These are phyloP conservation scores for Papilio elwesi DNA, from an alignment of 2,888 invertebrate species.

Conservation along the genomic window DNA sequence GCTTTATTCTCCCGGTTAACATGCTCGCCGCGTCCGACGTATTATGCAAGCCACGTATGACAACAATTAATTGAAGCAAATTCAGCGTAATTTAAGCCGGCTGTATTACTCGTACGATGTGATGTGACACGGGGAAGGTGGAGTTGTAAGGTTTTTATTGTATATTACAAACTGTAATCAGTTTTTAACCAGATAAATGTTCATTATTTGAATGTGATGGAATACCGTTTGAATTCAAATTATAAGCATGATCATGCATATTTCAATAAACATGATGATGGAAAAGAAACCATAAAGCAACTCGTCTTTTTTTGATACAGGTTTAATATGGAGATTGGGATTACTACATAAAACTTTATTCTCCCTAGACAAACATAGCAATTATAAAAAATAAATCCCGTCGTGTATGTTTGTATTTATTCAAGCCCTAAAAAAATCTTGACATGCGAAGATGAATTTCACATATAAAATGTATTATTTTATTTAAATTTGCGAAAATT, in stretches of 20 bases:
- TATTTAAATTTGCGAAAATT: too few relatives aligned
- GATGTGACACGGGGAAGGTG: slow-evolving; percentile 19
- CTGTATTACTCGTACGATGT: slow-evolving; percentile 26
- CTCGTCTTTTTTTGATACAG: too few relatives aligned
- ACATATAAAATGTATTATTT: too few relatives aligned
- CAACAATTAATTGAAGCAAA: slow-evolving; percentile 40
- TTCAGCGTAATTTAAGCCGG: slow-evolving; percentile 33
- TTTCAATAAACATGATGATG: not conserved
- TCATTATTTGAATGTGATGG: not conserved
- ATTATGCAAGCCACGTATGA: slow-evolving; percentile 37
- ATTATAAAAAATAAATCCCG: too few relatives aligned
- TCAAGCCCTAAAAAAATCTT: too few relatives aligned
- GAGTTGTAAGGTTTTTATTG: slow-evolving; percentile 1
- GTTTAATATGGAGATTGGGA: too few relatives aligned
- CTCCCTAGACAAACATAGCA: too few relatives aligned
- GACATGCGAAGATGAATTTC: too few relatives aligned
- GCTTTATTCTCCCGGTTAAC: slow-evolving; percentile 11
- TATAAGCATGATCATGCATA: not conserved
- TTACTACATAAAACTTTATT: too few relatives aligned
- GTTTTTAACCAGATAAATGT: not conserved
- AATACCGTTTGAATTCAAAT: not conserved
- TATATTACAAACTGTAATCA: slow-evolving; percentile 6
- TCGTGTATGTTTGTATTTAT: too few relatives aligned
- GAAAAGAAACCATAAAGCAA: not conserved
- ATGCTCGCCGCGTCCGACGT: slow-evolving; percentile 20